Evolutionary conservation across 2,888 invertebrate species (phyloP), one percentile per base, ranked within the genome.

Genomic region (Diaperis boleti): DNA sequence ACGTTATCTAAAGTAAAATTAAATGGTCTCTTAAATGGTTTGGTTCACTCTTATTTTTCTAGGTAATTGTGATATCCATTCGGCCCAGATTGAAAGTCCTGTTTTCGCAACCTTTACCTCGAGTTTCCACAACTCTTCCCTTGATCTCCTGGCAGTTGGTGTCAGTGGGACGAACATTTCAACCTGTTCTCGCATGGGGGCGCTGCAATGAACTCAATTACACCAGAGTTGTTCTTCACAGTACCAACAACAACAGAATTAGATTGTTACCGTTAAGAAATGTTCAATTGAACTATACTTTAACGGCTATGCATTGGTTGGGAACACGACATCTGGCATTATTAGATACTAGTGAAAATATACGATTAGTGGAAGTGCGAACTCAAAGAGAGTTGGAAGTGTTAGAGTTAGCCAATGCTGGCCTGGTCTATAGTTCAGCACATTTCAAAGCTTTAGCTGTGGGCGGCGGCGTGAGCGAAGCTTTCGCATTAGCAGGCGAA

Each of bases 141-240:
- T 86, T 97, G 42, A 83, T 98, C 15, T 91, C 94, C 20, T 98
- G 98, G 98, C 96, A 94, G 81, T 87, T 93, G 82, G 93, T 94
- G 10, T 86, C 93, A 6, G 92, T 94, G 67, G 92, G 94, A 76
- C 88, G 91, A 42, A 86, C 87, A 1, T 84, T 86, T 31, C 85
- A 89, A 69, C 95, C 96, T 8, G 91, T 97, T 5, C 84, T 98
- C 57, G 94, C 96, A 0, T 94, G 96, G 78, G 97, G 92, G 0
- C 86, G 98, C 45, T 92, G 94, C 49, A 89, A 87, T 68, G 89
- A 89, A 41, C 83, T 98, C 47, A 91, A 92, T 79, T 97, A 96
- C 84, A 92, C 94, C 74, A 92, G 95, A 80, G 89, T 91, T 33
- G 75, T 80, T 75, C 57, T 80, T 73, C 72, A 76, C 82, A 86